phyloP scores from a whole-genome alignment of 2,797 vertebrate species.

The Notamacropus eugenii region DNA sequence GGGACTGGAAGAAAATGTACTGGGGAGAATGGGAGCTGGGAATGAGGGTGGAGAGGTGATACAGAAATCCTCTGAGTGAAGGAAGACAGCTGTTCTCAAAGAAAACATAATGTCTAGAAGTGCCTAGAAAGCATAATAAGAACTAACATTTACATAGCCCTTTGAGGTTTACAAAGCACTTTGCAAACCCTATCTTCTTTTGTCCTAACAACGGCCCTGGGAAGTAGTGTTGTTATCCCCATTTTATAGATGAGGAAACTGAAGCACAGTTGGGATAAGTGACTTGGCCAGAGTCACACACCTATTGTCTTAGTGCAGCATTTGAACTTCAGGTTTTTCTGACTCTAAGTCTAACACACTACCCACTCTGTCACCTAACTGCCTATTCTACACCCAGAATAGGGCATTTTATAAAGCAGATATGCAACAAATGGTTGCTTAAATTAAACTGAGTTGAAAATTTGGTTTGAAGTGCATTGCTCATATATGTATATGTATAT shows the following conservation, averaged over 20 bases:
- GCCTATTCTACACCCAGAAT: background rate
- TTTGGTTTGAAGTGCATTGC: background rate
- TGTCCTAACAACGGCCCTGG: background rate
- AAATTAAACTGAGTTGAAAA: background rate
- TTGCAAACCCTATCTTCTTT: background rate
- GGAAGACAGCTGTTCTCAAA: background rate
- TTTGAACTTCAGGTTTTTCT: background rate
- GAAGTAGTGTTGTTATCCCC: background rate
- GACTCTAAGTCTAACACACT: background rate
- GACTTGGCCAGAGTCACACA: background rate
- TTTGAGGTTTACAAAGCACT: background rate
- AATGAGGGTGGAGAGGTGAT: background rate
- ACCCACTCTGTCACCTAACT: background rate
- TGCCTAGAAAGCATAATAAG: background rate
- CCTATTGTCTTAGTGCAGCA: background rate
- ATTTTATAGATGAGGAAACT: background rate
- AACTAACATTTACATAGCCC: background rate
- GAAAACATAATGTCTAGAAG: background rate
- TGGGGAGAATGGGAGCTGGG: background rate
- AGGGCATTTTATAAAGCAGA: background rate
- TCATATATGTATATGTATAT: too few species aligned
- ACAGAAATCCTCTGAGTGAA: background rate
- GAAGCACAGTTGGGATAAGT: background rate
- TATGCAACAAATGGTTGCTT: background rate
- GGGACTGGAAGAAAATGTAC: background rate